Conservation (phyloP, 2,797 vertebrate species). For the Thaleichthys pacificus region DNA sequence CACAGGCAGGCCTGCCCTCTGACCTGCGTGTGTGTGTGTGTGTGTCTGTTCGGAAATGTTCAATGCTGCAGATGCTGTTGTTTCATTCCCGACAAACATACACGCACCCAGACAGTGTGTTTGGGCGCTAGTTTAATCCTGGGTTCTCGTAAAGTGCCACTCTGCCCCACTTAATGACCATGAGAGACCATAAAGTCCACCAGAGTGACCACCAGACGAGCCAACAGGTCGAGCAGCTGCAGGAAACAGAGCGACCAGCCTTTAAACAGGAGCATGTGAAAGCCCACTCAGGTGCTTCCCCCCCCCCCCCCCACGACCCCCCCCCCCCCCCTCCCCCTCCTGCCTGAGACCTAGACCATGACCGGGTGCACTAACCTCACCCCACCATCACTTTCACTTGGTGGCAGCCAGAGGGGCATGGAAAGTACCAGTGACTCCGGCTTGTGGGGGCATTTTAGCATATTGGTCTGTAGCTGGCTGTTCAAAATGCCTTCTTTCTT, state of each 20-base stretch:
- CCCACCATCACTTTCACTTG: background rate
- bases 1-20: constrained; percentile 37
- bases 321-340: background rate
- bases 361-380: background rate
- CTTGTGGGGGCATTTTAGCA: background rate
- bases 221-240: background rate
- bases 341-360: constrained; percentile 45
- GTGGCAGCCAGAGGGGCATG: background rate
- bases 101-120: constrained; percentile 8
- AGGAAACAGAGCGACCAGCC: constrained; percentile 17
- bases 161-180: constrained; percentile 27
- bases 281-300: constrained; percentile 61
- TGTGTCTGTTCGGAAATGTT: background rate
- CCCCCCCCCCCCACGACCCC: constrained; percentile 20
- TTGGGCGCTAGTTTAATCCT: background rate
- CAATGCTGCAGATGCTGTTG: background rate
- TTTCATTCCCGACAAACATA: background rate
- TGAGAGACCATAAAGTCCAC: constrained; percentile 42
- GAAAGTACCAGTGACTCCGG: background rate
- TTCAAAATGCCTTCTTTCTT: no score
- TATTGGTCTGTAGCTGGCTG: background rate
- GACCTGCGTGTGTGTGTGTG: constrained; percentile 38
- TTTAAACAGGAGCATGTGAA: constrained; percentile 50
- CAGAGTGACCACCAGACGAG: constrained; percentile 4
- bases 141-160: constrained; percentile 45